A percentile compares a stretch with the other conserved stretches of the same genome.
Conservation (phyloP, 1,140 invertebrate genomes). For the Sycophaga agraensis region DNA sequence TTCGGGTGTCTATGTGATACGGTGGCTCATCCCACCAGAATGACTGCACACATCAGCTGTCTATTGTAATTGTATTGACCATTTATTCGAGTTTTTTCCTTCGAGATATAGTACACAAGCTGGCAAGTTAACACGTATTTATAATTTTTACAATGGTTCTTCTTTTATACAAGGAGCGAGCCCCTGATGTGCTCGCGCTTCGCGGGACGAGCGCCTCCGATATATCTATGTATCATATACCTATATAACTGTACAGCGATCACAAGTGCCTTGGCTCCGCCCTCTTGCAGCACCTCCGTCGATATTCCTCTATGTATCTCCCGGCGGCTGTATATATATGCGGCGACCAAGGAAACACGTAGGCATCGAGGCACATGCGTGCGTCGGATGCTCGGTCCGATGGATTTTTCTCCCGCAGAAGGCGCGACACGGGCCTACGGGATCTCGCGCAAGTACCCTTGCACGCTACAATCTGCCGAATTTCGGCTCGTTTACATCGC, state of each 20-base stretch:
- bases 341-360: not conserved
- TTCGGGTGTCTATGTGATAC: no score
- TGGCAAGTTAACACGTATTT: constrained; percentile 57
- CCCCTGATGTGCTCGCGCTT: not conserved
- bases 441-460: not conserved
- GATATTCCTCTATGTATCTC: not conserved
- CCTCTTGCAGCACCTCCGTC: not conserved
- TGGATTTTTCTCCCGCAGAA: not conserved
- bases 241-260: constrained; percentile 54
- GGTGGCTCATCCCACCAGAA: no score
- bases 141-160: constrained; percentile 61
- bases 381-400: no score
- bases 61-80: constrained; percentile 49
- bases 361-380: not conserved
- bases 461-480: constrained; percentile 19
- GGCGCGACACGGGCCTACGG: not conserved
- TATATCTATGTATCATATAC: no score
- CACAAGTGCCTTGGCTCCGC: constrained; percentile 40
- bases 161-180: constrained; percentile 48
- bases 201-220: constrained; percentile 32
- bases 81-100: constrained; percentile 50
- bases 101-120: constrained; percentile 58
- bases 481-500: no score
- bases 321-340: not conserved
- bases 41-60: constrained; percentile 30